Percentiles rank a stretch among this genome's conserved stretches.
phyloP scores from a whole-genome alignment of 2,113 vertebrate genomes.

The Eleginops maclovinus region DNA sequence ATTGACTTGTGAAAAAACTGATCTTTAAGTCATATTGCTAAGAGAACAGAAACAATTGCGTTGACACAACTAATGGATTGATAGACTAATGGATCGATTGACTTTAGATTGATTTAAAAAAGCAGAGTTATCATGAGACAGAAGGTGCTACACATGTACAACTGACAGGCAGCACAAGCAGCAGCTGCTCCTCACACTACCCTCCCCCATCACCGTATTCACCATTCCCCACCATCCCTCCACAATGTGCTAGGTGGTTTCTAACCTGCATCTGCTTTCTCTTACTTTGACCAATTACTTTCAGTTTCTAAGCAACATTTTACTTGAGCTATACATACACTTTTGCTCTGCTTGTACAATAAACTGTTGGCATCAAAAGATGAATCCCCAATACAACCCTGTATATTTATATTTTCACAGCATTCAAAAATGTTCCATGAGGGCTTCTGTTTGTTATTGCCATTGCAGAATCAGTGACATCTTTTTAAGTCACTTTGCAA shows the following conservation, averaged over 20 bases:
- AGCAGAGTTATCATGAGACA: background rate
- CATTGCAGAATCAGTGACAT: background rate
- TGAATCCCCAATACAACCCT: background rate
- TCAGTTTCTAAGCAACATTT: background rate
- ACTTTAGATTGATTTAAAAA: background rate
- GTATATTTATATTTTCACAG: background rate
- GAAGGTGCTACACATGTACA: conserved; percentile 22
- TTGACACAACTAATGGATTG: too few relatives aligned
- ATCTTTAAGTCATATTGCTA: too few relatives aligned
- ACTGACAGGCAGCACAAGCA: conserved; percentile 1
- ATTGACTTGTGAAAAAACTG: background rate
- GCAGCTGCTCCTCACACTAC: conserved; percentile 63
- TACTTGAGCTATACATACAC: too few relatives aligned
- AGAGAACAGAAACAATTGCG: too few relatives aligned
- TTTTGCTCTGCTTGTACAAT: background rate
- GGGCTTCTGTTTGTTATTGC: background rate
- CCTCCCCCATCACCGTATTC: conserved; percentile 31
- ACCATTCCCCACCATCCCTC: conserved; percentile 2
- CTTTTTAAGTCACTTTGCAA: too few relatives aligned
- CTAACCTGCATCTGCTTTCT: background rate
- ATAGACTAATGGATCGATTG: background rate
- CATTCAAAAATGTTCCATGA: background rate
- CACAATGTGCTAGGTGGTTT: conserved; percentile 15
- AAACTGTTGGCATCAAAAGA: background rate
- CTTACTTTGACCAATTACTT: background rate